These are phyloP conservation scores for Metellina segmentata DNA, from an alignment of 2,888 invertebrate genomes.

Conservation along the genomic window DNA sequence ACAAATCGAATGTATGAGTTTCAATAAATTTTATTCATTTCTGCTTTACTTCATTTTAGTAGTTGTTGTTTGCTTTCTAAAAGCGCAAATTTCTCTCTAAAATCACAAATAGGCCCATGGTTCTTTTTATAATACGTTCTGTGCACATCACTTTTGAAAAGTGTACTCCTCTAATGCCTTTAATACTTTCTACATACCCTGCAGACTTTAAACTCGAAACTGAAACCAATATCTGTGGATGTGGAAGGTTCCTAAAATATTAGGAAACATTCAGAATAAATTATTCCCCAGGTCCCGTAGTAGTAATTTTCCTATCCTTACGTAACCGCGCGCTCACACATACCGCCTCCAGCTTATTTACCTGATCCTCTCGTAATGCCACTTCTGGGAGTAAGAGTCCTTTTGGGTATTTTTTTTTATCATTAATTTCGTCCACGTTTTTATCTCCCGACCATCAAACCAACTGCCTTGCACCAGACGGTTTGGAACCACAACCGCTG, in stretches of 20 bases:
- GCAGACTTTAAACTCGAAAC: no score
- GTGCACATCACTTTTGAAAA: no score
- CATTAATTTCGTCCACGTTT: constrained; percentile 2
- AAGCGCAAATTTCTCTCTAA: no score
- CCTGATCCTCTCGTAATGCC: constrained; percentile 1
- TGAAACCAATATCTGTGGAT: no score
- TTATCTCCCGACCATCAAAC: constrained; percentile 24
- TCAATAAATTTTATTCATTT: no score
- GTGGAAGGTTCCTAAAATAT: not conserved
- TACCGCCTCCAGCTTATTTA: not conserved
- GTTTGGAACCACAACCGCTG: constrained; percentile 36
- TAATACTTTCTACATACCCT: no score
- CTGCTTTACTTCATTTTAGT: no score
- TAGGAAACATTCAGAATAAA: constrained; percentile 13
- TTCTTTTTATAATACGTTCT: no score
- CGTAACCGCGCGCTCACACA: not conserved
- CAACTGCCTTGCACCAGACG: constrained; percentile 35
- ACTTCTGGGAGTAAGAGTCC: not conserved
- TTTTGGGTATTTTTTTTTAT: not conserved
- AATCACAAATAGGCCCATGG: no score
- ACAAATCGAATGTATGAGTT: no score
- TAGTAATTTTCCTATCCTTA: constrained; percentile 7
- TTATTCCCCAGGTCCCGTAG: not conserved
- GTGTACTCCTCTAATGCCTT: no score
- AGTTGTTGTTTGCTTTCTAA: no score